phyloP scores from a whole-genome alignment of 2,888 invertebrate species.

The Periphyllus acericola region DNA sequence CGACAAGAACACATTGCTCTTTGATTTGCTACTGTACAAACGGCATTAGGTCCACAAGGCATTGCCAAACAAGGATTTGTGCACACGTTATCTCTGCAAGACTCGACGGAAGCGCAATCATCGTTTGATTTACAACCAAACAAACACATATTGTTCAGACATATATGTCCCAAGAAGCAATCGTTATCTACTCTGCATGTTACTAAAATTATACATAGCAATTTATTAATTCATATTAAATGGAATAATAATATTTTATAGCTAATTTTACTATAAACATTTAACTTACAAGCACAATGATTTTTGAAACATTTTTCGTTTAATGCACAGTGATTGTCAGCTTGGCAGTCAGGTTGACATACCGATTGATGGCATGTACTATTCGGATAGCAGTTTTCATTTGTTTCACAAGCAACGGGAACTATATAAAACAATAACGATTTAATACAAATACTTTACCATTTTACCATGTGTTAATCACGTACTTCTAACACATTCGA shows the following conservation, averaged over 20 bases:
- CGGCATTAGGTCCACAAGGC: constrained; percentile 87
- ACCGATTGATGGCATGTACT: constrained; percentile 83
- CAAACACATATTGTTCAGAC: constrained; percentile 84
- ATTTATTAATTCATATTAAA: not conserved
- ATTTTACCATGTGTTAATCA: constrained; percentile 63
- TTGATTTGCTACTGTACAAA: constrained; percentile 82
- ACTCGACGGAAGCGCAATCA: constrained; percentile 86
- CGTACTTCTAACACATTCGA: constrained; percentile 86
- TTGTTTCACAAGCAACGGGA: constrained; percentile 78
- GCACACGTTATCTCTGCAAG: constrained; percentile 84
- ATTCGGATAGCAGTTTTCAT: constrained; percentile 77
- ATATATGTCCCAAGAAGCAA: constrained; percentile 91
- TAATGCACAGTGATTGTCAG: constrained; percentile 84
- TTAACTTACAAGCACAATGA: constrained; percentile 80
- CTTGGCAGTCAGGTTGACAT: constrained; percentile 80
- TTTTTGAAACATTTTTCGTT: constrained; percentile 89
- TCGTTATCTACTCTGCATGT: constrained; percentile 92
- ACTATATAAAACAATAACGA: constrained; percentile 70
- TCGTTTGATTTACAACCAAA: constrained; percentile 88
- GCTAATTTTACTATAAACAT: not conserved
- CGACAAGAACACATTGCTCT: constrained; percentile 84
- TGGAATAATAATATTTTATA: not conserved
- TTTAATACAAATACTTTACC: not conserved
- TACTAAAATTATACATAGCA: constrained; percentile 68
- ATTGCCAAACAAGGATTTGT: constrained; percentile 80